These are phyloP conservation scores for Listronotus bonariensis DNA, from an alignment of 1,140 invertebrate species.

Conservation along the genomic window DNA sequence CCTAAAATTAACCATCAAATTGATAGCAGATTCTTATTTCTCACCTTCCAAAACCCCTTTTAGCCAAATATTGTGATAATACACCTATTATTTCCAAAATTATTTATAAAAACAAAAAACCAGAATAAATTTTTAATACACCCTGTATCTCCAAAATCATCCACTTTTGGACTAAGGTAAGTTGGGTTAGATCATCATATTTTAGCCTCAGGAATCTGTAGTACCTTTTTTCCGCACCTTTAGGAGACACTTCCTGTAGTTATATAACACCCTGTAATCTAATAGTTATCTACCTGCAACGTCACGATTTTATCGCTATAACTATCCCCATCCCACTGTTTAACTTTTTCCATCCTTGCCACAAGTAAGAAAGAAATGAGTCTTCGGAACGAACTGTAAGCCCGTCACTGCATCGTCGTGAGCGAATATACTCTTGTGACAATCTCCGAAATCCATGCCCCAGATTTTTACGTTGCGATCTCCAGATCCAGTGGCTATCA, in stretches of 20 bases:
- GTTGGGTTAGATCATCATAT: no score
- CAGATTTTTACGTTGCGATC: slow-evolving; percentile 97
- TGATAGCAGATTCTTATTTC: no score
- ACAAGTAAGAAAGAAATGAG: slow-evolving; percentile 91
- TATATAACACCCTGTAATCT: background rate
- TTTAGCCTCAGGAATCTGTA: no score
- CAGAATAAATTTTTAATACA: no score
- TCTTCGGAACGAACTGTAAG: slow-evolving; percentile 85
- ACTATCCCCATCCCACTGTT: slow-evolving; percentile 96
- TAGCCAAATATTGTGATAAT: no score
- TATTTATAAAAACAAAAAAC: no score
- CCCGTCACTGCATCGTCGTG: slow-evolving; percentile 94
- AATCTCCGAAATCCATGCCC: slow-evolving; percentile 99
- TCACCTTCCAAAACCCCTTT: no score
- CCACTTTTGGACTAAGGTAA: no score
- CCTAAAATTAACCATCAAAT: no score
- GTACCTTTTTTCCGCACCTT: no score
- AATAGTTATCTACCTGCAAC: slow-evolving; percentile 69
- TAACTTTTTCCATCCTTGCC: slow-evolving; percentile 93
- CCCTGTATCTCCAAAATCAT: no score
- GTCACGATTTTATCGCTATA: slow-evolving; percentile 91
- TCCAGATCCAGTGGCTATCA: slow-evolving; percentile 92
- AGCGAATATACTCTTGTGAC: slow-evolving; percentile 84
- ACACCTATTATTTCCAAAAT: no score
- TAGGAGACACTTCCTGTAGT: background rate